Evolutionary conservation across 2,797 vertebrate genomes (phyloP).

Genomic region (Gallinago nigripennis): DNA sequence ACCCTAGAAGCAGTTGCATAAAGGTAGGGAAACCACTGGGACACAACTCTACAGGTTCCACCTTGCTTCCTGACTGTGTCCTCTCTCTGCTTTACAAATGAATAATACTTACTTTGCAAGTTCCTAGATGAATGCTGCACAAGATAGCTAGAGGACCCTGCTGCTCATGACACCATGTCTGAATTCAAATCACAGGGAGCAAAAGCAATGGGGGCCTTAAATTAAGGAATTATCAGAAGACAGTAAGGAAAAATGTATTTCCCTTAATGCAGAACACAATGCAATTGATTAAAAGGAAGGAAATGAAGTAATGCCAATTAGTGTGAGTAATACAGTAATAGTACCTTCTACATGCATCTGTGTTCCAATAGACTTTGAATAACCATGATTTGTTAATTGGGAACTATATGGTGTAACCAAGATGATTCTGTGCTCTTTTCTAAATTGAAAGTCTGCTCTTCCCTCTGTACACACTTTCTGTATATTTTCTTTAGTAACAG

Average conservation of each 20-base stretch:
- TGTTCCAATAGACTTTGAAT: not conserved
- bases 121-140: not conserved
- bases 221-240: not conserved
- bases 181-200: not conserved
- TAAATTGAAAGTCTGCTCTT: not conserved
- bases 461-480: not conserved
- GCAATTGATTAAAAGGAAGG: not conserved
- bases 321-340: not conserved
- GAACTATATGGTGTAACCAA: not conserved
- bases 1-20: not conserved
- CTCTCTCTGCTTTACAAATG: not conserved
- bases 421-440: not conserved
- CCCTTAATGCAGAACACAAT: not conserved
- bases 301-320: not conserved
- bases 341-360: not conserved
- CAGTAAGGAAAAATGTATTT: not conserved
- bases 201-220: not conserved
- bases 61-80: not conserved
- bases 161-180: not conserved
- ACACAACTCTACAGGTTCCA: not conserved
- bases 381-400: not conserved
- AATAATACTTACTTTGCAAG: not conserved
- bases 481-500: not conserved
- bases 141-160: not conserved
- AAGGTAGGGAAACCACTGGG: not conserved